Conservation (phyloP, 2,888 invertebrate genomes). For the Andricus curvator region DNA sequence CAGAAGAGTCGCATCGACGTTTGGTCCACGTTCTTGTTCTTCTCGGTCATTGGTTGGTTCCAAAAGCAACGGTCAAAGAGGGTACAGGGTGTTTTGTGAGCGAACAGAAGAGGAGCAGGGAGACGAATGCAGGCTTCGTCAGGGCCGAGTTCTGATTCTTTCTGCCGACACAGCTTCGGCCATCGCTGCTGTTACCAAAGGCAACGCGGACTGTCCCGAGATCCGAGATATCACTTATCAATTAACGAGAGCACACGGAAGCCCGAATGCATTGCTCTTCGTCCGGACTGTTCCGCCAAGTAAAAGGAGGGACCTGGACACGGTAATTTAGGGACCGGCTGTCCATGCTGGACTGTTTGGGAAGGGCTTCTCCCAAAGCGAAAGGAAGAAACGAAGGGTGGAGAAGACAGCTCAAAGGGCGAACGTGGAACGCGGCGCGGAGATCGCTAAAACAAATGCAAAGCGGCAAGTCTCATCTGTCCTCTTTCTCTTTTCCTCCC, state of each 20-base stretch:
- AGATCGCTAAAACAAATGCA: conserved; percentile 75
- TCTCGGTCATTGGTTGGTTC: conserved; percentile 54
- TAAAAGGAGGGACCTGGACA: conserved; percentile 55
- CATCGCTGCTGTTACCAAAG: conserved; percentile 40
- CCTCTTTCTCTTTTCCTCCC: conserved; percentile 46
- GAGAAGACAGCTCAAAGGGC: conserved; percentile 72
- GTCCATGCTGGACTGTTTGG: conserved; percentile 57
- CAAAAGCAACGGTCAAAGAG: conserved; percentile 58
- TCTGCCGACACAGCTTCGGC: conserved; percentile 16
- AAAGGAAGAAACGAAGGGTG: conserved; percentile 57
- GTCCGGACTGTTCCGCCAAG: conserved; percentile 57
- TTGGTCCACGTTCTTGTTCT: conserved; percentile 50
- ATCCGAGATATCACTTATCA: conserved; percentile 75
- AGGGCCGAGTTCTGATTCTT: conserved; percentile 16
- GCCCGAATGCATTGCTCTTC: conserved; percentile 66
- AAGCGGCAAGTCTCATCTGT: conserved; percentile 62
- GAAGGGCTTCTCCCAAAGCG: conserved; percentile 51
- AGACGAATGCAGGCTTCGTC: conserved; percentile 4
- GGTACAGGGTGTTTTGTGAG: conserved; percentile 48
- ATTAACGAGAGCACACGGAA: conserved; percentile 72
- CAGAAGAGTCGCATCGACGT: conserved; percentile 48
- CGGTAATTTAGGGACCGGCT: conserved; percentile 74
- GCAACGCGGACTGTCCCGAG: conserved; percentile 57
- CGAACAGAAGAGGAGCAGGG: conserved; percentile 56
- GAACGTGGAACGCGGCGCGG: conserved; percentile 58